Conservation (phyloP, 2,113 vertebrate genomes). For the Tachysurus vachellii region DNA sequence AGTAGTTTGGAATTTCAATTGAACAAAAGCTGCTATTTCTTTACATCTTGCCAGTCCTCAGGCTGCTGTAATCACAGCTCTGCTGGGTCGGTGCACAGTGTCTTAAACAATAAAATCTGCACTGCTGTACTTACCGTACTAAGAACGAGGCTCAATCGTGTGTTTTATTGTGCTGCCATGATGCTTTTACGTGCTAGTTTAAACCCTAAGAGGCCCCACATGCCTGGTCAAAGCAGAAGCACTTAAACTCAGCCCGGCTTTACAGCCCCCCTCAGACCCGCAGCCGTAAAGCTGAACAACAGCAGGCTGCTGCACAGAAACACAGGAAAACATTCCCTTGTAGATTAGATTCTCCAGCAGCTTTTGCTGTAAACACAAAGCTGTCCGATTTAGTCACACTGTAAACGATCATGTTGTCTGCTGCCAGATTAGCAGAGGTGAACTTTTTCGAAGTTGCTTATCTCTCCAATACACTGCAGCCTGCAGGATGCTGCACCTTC, state of each 20-base stretch:
- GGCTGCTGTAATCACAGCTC: not conserved
- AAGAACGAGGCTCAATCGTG: conserved; percentile 2
- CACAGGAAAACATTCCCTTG: not conserved
- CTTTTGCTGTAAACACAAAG: not conserved
- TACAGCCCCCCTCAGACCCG: conserved; percentile 42
- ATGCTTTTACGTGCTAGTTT: conserved; percentile 38
- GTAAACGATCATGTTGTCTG: not conserved
- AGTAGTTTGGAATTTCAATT: not conserved
- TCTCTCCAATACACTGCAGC: conserved; percentile 33
- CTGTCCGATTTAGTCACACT: conserved; percentile 23
- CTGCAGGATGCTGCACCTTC: conserved; percentile 26
- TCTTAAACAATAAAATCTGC: conserved; percentile 1
- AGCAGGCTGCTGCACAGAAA: conserved; percentile 10
- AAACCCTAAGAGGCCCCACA: conserved; percentile 37
- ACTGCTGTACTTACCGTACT: conserved; percentile 31
- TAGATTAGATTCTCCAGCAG: not conserved
- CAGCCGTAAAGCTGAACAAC: conserved; percentile 42
- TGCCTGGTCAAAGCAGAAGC: conserved; percentile 34
- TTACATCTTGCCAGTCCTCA: not conserved
- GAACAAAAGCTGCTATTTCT: not conserved
- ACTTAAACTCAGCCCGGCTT: conserved; percentile 43
- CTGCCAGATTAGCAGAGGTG: conserved; percentile 25
- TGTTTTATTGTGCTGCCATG: conserved; percentile 10
- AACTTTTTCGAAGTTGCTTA: conserved; percentile 45
- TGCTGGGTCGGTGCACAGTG: not conserved